These are phyloP conservation scores for Cataglyphis cursor DNA, from an alignment of 2,888 invertebrate species.

Conservation along the genomic window DNA sequence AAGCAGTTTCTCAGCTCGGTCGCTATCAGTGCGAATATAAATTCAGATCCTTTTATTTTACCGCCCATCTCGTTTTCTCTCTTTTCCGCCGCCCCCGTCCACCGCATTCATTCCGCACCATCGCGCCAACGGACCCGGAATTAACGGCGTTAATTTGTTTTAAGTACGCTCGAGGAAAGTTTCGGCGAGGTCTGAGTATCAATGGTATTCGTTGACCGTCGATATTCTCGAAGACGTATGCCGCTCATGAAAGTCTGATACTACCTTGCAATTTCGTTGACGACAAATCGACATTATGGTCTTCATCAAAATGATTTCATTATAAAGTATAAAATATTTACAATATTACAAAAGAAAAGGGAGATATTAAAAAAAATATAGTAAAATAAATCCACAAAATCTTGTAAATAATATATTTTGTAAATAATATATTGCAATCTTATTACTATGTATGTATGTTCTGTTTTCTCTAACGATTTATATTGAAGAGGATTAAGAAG, in stretches of 20 bases:
- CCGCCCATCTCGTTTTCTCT: constrained; percentile 64
- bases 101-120: constrained; percentile 37
- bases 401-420: neutral
- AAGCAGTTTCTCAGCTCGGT: constrained; percentile 84
- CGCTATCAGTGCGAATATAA: constrained; percentile 85
- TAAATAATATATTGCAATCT: neutral
- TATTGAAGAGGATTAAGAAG: neutral
- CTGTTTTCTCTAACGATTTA: neutral
- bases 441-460: neutral
- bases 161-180: constrained; percentile 76
- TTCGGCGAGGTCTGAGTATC: constrained; percentile 68
- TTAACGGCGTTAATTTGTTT: constrained; percentile 83
- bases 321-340: neutral
- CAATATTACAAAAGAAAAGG: neutral
- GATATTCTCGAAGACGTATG: constrained; percentile 58
- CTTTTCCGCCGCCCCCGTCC: constrained; percentile 30
- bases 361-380: neutral
- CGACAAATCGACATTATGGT: neutral
- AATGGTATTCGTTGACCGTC: constrained; percentile 72
- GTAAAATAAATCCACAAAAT: neutral
- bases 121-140: constrained; percentile 67
- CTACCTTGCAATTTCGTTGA: neutral
- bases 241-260: constrained; percentile 25
- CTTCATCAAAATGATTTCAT: neutral
- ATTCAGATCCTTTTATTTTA: constrained; percentile 82